Percentiles rank a stretch among this genome's conserved stretches.
These are phyloP conservation scores for Anoplopoma fimbria DNA, from an alignment of 2,113 vertebrate species.

Conservation along the genomic window DNA sequence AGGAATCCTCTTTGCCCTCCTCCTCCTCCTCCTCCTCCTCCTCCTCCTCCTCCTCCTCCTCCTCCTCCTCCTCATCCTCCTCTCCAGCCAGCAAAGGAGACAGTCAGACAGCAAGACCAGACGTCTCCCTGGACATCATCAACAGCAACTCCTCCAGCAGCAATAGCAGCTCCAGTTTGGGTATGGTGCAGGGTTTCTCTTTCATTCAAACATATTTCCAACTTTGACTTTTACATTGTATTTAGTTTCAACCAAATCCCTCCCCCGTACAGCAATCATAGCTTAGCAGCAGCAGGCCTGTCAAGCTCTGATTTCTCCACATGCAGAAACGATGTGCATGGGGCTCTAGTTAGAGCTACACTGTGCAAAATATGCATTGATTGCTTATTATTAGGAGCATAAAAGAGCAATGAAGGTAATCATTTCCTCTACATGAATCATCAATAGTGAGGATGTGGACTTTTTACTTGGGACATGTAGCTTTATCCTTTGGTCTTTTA, in stretches of 20 bases:
- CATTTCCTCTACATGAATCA: not conserved
- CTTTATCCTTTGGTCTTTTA: not conserved
- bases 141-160: slow-evolving; percentile 75
- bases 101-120: slow-evolving; percentile 75
- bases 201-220: not conserved
- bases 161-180: slow-evolving; percentile 82
- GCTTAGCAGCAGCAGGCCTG: not conserved
- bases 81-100: slow-evolving; percentile 78
- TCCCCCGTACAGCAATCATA: not conserved
- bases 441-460: not conserved
- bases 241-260: not conserved
- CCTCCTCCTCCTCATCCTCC: slow-evolving; percentile 59
- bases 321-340: not conserved
- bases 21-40: slow-evolving; percentile 57
- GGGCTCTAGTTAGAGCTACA: not conserved
- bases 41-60: slow-evolving; percentile 59
- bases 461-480: not conserved
- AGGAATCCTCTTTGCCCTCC: slow-evolving; percentile 53
- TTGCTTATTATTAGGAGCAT: not conserved
- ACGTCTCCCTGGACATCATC: slow-evolving; percentile 61
- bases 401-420: not conserved
- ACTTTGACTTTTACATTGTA: not conserved
- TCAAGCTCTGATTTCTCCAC: slow-evolving; percentile 3
- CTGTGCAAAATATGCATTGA: not conserved
- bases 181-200: slow-evolving; percentile 76